A percentile compares a stretch with the other conserved stretches of the same genome.
Conservation (phyloP, 2,888 invertebrate species). For the Lordiphosa andalusiaca region DNA sequence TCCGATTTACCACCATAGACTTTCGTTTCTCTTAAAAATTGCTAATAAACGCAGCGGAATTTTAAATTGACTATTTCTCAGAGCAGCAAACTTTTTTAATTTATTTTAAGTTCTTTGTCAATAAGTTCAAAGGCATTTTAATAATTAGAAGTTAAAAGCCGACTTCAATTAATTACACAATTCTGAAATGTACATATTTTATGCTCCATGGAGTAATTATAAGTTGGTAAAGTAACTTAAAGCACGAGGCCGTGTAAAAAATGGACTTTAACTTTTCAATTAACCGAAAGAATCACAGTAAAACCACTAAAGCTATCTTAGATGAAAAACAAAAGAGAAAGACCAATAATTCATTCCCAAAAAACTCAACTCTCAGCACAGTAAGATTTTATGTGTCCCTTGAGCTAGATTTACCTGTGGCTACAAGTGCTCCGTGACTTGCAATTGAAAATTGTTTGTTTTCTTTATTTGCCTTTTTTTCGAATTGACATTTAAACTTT, state of each 20-base stretch:
- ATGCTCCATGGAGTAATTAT: too few relatives aligned
- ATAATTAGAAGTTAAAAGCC: constrained; percentile 9
- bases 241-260: too few relatives aligned
- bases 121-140: constrained; percentile 4
- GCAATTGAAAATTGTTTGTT: constrained; percentile 45
- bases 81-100: too few relatives aligned
- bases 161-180: constrained; percentile 5
- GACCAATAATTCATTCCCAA: constrained; percentile 31
- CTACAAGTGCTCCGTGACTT: constrained; percentile 29
- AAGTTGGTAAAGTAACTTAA: too few relatives aligned
- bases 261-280: constrained; percentile 6
- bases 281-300: background rate
- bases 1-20: constrained; percentile 21
- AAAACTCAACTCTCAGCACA: constrained; percentile 6
- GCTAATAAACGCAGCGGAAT: too few relatives aligned
- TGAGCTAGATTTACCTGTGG: constrained; percentile 48
- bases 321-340: constrained; percentile 25
- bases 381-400: constrained; percentile 47
- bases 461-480: constrained; percentile 1
- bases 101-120: background rate
- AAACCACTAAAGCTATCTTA: constrained; percentile 9
- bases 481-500: constrained; percentile 38
- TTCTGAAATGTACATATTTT: background rate
- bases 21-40: constrained; percentile 5
- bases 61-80: too few relatives aligned